Conservation (phyloP, 2,797 vertebrate genomes). For the Parauchenoglanis punctatus region DNA sequence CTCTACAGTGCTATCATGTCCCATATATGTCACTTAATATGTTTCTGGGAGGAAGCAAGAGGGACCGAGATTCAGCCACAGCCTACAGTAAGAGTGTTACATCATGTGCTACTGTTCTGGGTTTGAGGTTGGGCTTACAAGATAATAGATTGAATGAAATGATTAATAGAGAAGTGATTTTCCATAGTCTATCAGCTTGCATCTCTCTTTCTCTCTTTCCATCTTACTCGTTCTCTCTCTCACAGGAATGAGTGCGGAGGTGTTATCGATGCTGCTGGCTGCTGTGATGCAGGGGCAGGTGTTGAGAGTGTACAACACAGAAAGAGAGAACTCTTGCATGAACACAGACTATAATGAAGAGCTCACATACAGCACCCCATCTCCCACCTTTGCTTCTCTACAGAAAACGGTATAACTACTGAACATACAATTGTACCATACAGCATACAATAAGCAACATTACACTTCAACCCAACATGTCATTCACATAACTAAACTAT, state of each 20-base stretch:
- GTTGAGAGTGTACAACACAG: constrained; percentile 72
- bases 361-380: constrained; percentile 48
- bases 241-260: constrained; percentile 78
- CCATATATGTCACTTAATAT: constrained; percentile 80
- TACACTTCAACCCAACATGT: background rate
- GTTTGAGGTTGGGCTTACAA: background rate
- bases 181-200: background rate
- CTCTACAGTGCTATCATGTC: constrained; percentile 76
- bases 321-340: constrained; percentile 65
- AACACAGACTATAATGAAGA: constrained; percentile 51
- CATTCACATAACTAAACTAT: background rate
- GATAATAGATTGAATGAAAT: background rate
- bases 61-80: constrained; percentile 79
- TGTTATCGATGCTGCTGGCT: constrained; percentile 72
- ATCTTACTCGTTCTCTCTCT: constrained; percentile 2
- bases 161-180: background rate
- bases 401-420: constrained; percentile 62
- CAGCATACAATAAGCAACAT: background rate
- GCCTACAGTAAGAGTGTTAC: constrained; percentile 75
- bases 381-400: constrained; percentile 50
- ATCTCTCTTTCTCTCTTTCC: constrained; percentile 6
- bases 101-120: background rate
- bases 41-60: constrained; percentile 78
- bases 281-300: constrained; percentile 78
- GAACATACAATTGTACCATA: background rate